Evolutionary conservation across 2,888 invertebrate genomes (phyloP), one percentile per base, ranked within the genome.

Genomic region (Didymodactylos carnosus): DNA sequence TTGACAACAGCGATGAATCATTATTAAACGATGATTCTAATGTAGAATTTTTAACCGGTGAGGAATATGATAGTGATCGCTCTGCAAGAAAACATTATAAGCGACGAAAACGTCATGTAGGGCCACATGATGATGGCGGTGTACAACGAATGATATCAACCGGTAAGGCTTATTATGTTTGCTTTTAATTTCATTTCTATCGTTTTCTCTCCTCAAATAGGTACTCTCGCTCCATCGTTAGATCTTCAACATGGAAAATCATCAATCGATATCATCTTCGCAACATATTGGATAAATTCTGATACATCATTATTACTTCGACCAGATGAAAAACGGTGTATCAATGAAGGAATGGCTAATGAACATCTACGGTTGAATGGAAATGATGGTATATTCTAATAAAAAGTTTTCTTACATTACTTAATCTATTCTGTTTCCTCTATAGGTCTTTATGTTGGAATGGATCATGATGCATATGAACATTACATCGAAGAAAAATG

Each of bases 271-370:
- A 83, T 90, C 71, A 85, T 89, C 25, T 90, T 90, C 80, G 87
- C 89, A 8, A 88, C 89, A 11, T 89, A 89, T 79, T 89, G 90
- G 87, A 86, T 89, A 77, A 89, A 88, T 77, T 87, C 88, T 0
- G 86, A 88, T 8, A 83, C 83, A 77, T 83, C 84, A 8, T 79
- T 81, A 76, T 80, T 82, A 23, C 80, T 85, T 70, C 80, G 88
- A 69, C 87, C 87, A 41, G 85, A 86, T 78, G 89, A 89, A 79
- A 82, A 88, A 53, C 86, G 87, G 76, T 90, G 90, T 79, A 87
- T 90, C 49, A n/a, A 29, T 10, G 85, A 85, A 75, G 84, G 86
- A 80, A 80, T 83, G 81, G 81, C 77, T 72, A 78, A 76, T 77
- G 84, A 84, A 75, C 78, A 78, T 14, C 78, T 80, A 51, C 78